A percentile compares a stretch with the other conserved stretches of the same genome.
phyloP scores from a whole-genome alignment of 2,888 invertebrate genomes.

The Scrobipalpa costella region DNA sequence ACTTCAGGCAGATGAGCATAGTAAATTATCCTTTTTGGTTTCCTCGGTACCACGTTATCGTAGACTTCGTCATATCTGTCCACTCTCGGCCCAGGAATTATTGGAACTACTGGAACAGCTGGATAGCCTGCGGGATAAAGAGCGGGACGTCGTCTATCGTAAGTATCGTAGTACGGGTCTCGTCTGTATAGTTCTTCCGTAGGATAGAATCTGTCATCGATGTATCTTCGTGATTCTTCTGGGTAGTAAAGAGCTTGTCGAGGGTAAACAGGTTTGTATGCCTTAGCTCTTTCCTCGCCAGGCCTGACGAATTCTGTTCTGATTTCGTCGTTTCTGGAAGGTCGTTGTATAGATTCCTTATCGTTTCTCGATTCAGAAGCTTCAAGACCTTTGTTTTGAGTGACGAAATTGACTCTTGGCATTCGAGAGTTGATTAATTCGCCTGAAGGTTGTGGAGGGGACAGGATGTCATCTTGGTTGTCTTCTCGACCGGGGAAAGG shows the following conservation, averaged over 20 bases:
- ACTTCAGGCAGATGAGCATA: constrained; percentile 87
- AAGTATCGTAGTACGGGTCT: constrained; percentile 68
- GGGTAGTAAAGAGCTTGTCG: constrained; percentile 75
- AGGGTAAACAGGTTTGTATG: constrained; percentile 70
- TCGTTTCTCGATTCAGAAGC: constrained; percentile 76
- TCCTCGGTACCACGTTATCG: constrained; percentile 67
- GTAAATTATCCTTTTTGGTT: constrained; percentile 84
- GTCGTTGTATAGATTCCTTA: constrained; percentile 71
- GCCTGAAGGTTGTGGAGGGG: constrained; percentile 77
- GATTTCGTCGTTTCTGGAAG: constrained; percentile 65
- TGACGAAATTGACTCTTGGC: constrained; percentile 85
- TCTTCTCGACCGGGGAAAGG: constrained; percentile 73
- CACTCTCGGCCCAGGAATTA: constrained; percentile 49
- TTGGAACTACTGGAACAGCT: constrained; percentile 37
- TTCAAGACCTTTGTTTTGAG: constrained; percentile 80
- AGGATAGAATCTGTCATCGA: constrained; percentile 65
- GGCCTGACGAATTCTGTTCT: constrained; percentile 75
- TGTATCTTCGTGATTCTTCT: constrained; percentile 69
- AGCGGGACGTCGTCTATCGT: constrained; percentile 55
- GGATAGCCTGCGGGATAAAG: constrained; percentile 3
- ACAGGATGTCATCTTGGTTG: constrained; percentile 65
- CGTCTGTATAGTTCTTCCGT: constrained; percentile 68
- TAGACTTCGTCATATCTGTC: constrained; percentile 71
- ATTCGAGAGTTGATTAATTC: constrained; percentile 81
- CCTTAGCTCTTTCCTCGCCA: constrained; percentile 58